phyloP scores from a whole-genome alignment of 2,797 vertebrate species.

The Aldrovandia affinis region DNA sequence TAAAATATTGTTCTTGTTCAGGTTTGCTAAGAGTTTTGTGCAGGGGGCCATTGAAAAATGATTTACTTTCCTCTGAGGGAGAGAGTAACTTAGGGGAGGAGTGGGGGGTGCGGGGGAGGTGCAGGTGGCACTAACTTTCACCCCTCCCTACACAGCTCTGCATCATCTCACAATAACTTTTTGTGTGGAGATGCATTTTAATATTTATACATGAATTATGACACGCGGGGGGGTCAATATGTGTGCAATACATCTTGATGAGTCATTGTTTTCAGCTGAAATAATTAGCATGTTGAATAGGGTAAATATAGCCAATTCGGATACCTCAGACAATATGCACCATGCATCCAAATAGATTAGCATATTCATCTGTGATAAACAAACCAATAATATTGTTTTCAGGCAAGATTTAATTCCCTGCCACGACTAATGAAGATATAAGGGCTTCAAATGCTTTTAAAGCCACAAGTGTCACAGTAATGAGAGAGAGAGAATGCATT shows the following conservation, averaged over 20 bases:
- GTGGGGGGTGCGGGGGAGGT: no score
- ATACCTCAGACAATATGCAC: neutral
- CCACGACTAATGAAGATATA: conserved; percentile 20
- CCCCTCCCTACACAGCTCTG: neutral
- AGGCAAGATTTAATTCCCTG: neutral
- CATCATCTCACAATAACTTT: neutral
- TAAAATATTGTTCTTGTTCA: conserved; percentile 24
- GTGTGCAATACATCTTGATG: neutral
- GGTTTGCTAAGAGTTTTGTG: conserved; percentile 23
- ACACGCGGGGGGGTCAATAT: neutral
- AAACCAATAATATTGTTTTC: neutral
- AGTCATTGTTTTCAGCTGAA: neutral
- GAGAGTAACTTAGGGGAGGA: neutral
- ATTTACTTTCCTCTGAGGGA: conserved; percentile 22
- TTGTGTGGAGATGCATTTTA: neutral
- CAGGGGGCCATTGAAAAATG: conserved; percentile 19
- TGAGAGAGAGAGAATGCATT: neutral
- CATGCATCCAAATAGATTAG: neutral
- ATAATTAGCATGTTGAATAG: neutral
- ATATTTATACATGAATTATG: neutral
- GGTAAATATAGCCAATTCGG: neutral
- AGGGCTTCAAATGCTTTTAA: conserved; percentile 14
- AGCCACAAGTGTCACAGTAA: neutral
- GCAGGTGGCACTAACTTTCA: neutral
- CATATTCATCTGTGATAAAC: conserved; percentile 21